A percentile compares a stretch with the other conserved stretches of the same genome.
phyloP scores from a whole-genome alignment of 2,113 vertebrate species.

The Oncorhynchus tshawytscha region DNA sequence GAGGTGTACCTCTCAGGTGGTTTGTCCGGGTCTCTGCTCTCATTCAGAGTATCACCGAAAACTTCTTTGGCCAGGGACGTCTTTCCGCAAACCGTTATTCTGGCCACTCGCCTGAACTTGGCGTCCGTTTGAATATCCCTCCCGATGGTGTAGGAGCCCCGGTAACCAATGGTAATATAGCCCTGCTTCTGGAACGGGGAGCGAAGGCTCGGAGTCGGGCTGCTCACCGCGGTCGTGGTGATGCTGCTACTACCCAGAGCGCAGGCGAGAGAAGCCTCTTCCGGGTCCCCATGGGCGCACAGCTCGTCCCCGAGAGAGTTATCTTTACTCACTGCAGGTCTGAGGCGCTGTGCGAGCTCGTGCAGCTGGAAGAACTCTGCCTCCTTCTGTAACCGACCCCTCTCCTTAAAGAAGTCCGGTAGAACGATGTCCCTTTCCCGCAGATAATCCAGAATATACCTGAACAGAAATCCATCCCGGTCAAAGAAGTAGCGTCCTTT shows the following conservation, averaged over 20 bases:
- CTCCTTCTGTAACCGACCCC: constrained; percentile 84
- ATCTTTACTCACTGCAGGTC: constrained; percentile 68
- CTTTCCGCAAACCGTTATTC: constrained; percentile 95
- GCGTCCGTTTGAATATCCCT: constrained; percentile 93
- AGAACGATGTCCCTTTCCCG: constrained; percentile 88
- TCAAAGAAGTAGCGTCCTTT: constrained; percentile 96
- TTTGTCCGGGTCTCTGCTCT: constrained; percentile 94
- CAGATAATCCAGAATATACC: constrained; percentile 93
- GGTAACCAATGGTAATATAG: constrained; percentile 93
- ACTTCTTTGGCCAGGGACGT: constrained; percentile 94
- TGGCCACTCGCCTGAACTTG: constrained; percentile 91
- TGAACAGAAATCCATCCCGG: constrained; percentile 93
- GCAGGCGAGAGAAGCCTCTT: constrained; percentile 59
- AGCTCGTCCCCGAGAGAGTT: constrained; percentile 69
- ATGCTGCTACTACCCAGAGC: constrained; percentile 67
- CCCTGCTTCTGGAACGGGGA: constrained; percentile 79
- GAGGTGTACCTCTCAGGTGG: constrained; percentile 95
- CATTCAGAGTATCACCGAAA: constrained; percentile 94
- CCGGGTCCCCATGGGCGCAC: constrained; percentile 65
- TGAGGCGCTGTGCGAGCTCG: constrained; percentile 82
- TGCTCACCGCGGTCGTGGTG: constrained; percentile 52
- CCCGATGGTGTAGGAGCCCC: constrained; percentile 94
- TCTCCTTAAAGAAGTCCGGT: constrained; percentile 91
- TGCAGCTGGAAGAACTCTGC: constrained; percentile 92
- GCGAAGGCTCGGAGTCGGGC: constrained; percentile 69